A percentile compares a stretch with the other conserved stretches of the same genome.
phyloP scores from a whole-genome alignment of 1,140 invertebrate species.

The Penaeus indicus region DNA sequence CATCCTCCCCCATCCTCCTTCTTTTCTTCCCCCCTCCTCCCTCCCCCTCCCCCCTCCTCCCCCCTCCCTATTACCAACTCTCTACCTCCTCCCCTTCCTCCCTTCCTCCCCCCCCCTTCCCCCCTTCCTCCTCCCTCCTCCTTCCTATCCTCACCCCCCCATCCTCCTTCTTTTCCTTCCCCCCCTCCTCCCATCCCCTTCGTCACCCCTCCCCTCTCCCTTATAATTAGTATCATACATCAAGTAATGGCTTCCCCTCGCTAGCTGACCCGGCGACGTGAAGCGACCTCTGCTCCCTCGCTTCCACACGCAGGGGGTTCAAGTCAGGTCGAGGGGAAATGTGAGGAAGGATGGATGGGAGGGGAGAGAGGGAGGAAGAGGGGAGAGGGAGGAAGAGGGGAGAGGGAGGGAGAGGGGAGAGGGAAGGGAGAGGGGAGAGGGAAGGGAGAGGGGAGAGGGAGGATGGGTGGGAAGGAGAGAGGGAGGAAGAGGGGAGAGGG shows the following conservation, averaged over 20 bases:
- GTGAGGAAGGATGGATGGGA: constrained; percentile 31
- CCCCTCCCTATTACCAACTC: neutral
- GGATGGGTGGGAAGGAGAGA: neutral
- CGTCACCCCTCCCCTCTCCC: constrained; percentile 2
- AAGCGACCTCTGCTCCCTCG: neutral
- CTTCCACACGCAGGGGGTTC: neutral
- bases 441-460: neutral
- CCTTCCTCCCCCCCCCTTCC: too few relatives aligned
- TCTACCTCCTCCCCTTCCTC: neutral
- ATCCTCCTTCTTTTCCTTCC: neutral
- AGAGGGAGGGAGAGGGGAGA: neutral
- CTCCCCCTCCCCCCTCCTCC: neutral
- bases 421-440: neutral
- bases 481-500: too few relatives aligned
- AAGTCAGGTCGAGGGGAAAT: constrained; percentile 10
- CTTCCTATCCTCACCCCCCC: too few relatives aligned
- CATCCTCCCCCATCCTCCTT: neutral
- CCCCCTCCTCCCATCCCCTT: neutral
- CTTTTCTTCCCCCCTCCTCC: constrained; percentile 7
- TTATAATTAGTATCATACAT: constrained; percentile 62
- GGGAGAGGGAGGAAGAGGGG: too few relatives aligned
- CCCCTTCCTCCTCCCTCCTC: too few relatives aligned
- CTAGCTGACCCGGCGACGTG: constrained; percentile 47
- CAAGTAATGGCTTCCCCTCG: constrained; percentile 60
- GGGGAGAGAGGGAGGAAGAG: neutral